These are phyloP conservation scores for Pachycephus smyrnensis DNA, from an alignment of 2,888 invertebrate species.

Conservation along the genomic window DNA sequence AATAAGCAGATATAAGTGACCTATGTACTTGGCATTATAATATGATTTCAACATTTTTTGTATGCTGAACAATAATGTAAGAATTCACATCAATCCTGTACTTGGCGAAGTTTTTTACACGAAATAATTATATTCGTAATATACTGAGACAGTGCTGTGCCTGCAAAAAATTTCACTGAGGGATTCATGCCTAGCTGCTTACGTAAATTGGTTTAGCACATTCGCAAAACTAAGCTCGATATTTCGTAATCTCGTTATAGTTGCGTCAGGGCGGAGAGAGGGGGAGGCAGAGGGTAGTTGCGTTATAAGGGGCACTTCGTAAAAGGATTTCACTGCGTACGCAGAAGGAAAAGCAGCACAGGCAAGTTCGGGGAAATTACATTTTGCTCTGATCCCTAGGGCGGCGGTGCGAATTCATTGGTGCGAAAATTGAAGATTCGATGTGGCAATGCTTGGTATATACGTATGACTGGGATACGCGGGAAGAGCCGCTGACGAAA, in stretches of 20 bases:
- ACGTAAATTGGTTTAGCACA: not conserved
- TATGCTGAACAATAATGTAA: no score
- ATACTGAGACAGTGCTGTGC: not conserved
- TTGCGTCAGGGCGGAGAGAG: not conserved
- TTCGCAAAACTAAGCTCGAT: slow-evolving; percentile 1
- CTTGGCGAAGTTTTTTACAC: no score
- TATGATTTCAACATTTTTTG: no score
- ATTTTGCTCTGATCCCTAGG: not conserved
- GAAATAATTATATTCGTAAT: not conserved
- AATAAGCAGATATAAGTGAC: no score
- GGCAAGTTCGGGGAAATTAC: not conserved
- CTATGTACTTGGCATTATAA: no score
- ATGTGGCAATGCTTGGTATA: not conserved
- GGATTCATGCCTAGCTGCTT: not conserved
- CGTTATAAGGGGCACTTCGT: not conserved
- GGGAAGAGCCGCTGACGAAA: not conserved
- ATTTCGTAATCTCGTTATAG: slow-evolving; percentile 1
- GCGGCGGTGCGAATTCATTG: not conserved
- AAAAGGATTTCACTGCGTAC: not conserved
- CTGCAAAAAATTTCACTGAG: not conserved
- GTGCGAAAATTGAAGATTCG: not conserved
- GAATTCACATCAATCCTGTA: no score
- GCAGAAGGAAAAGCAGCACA: not conserved
- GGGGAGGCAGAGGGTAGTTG: not conserved
- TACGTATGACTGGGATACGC: not conserved